Percentiles rank a stretch among this genome's conserved stretches.
These are phyloP conservation scores for Eulemur albifrons DNA, from an alignment of 2,797 vertebrate species.

Conservation along the genomic window DNA sequence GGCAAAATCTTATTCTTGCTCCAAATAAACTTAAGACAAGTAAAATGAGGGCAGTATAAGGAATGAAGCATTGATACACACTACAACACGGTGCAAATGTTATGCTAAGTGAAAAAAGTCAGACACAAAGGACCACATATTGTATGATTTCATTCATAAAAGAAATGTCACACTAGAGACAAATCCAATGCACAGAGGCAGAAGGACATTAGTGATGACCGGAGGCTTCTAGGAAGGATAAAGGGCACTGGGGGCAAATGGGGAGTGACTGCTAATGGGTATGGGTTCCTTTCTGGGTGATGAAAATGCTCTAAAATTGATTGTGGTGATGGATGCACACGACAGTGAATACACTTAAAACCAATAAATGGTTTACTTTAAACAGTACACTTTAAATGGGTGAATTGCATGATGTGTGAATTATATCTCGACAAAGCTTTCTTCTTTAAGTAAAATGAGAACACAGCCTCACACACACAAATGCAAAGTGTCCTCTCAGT, in stretches of 20 bases:
- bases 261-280: not conserved
- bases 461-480: not conserved
- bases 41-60: not conserved
- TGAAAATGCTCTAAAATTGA: not conserved
- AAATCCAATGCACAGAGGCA: not conserved
- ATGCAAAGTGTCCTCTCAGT: not conserved
- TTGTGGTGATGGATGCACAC: not conserved
- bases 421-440: not conserved
- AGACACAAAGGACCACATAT: not conserved
- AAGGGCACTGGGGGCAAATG: not conserved
- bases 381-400: not conserved
- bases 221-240: not conserved
- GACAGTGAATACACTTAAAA: not conserved
- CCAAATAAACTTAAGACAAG: constrained; percentile 11
- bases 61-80: not conserved
- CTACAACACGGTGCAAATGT: not conserved
- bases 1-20: not conserved
- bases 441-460: not conserved
- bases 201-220: not conserved
- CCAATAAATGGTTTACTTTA: not conserved
- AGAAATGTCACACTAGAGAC: not conserved
- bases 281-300: not conserved
- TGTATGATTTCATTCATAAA: not conserved
- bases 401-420: not conserved
- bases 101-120: not conserved